phyloP scores from a whole-genome alignment of 2,888 invertebrate species.

The Anaspis maculata region DNA sequence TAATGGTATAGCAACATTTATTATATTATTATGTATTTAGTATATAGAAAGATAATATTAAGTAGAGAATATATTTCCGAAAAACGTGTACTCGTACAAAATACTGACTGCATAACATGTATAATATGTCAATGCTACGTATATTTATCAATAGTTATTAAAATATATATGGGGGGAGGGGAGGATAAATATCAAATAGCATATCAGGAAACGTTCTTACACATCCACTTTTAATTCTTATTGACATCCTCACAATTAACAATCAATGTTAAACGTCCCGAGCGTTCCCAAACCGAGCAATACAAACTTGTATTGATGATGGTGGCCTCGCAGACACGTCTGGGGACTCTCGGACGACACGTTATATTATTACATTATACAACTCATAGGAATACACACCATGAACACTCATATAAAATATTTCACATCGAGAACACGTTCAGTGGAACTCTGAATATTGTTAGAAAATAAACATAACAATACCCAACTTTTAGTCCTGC shows the following conservation, averaged over 20 bases:
- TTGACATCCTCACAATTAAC: constrained; percentile 40
- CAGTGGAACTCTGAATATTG: constrained; percentile 42
- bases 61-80: constrained; percentile 41
- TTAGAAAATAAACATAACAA: constrained; percentile 34
- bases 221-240: constrained; percentile 37
- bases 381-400: constrained; percentile 28
- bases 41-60: constrained; percentile 43
- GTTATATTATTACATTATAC: too few species aligned
- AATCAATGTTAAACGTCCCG: constrained; percentile 31
- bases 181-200: constrained; percentile 30
- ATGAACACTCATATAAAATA: constrained; percentile 36
- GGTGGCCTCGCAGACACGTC: too few species aligned
- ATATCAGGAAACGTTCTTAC: constrained; percentile 28
- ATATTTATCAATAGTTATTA: constrained; percentile 35
- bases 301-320: neutral
- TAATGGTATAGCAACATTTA: constrained; percentile 44
- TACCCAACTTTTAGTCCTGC: constrained; percentile 29
- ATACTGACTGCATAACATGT: constrained; percentile 39
- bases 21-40: constrained; percentile 39
- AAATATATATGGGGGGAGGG: constrained; percentile 39
- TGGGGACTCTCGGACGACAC: constrained; percentile 8
- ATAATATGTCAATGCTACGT: constrained; percentile 37
- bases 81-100: constrained; percentile 46
- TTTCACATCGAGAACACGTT: constrained; percentile 45
- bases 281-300: constrained; percentile 22